Percentiles rank a stretch among this genome's conserved stretches.
These are phyloP conservation scores for Cataglyphis cursor DNA, from an alignment of 2,888 invertebrate genomes.

Conservation along the genomic window DNA sequence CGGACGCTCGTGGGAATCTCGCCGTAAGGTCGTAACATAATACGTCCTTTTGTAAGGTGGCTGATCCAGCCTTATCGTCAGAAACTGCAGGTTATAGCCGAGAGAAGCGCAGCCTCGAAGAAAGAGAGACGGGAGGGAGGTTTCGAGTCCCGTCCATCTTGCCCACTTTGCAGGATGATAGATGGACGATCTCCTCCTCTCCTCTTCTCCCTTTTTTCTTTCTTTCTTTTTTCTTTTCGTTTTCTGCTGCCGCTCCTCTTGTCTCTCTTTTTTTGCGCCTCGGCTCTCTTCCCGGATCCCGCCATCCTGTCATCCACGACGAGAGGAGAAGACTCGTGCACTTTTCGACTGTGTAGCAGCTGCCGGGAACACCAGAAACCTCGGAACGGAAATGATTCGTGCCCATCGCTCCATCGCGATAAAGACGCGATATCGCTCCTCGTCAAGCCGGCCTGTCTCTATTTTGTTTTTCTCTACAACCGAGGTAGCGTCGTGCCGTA, in stretches of 20 bases:
- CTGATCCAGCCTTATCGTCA: conserved; percentile 74
- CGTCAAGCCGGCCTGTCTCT: conserved; percentile 35
- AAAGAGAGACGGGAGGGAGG: conserved; percentile 70
- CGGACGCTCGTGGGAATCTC: conserved; percentile 72
- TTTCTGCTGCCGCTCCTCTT: conserved; percentile 27
- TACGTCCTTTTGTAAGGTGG: conserved; percentile 74
- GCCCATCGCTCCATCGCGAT: conserved; percentile 69
- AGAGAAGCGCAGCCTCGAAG: conserved; percentile 51
- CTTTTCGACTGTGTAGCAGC: conserved; percentile 70
- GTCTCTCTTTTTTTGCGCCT: conserved; percentile 30
- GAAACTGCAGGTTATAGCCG: conserved; percentile 70
- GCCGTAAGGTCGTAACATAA: conserved; percentile 73
- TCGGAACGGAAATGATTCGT: conserved; percentile 65
- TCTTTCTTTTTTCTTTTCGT: neutral
- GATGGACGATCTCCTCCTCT: conserved; percentile 74
- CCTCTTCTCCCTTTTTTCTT: conserved; percentile 29
- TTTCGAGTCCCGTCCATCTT: conserved; percentile 78
- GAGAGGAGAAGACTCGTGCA: conserved; percentile 24
- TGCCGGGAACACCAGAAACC: conserved; percentile 62
- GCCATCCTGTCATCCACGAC: conserved; percentile 48
- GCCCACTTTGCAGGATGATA: conserved; percentile 81
- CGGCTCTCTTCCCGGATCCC: conserved; percentile 5
- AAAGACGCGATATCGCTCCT: conserved; percentile 55
- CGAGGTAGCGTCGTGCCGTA: conserved; percentile 43
- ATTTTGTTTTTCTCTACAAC: conserved; percentile 34